Percentiles rank a stretch among this genome's conserved stretches.
Evolutionary conservation across 1,140 invertebrate genomes (phyloP).

Genomic region (Paracyclopina nana): DNA sequence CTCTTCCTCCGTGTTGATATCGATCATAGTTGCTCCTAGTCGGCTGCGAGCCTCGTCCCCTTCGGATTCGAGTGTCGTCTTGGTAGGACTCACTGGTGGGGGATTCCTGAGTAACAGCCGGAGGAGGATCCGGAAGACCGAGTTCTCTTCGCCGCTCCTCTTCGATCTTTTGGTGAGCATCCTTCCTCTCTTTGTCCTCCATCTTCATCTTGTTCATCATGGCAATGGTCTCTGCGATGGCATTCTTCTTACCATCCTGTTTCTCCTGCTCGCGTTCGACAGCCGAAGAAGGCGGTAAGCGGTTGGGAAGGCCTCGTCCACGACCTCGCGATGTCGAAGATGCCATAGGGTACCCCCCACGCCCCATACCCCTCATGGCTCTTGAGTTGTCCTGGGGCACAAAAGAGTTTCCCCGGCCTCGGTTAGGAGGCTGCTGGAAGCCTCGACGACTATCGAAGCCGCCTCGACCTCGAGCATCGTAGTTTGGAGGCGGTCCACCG

Average conservation of each 20-base stretch:
- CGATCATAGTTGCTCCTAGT: no score
- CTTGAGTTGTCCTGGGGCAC: no score
- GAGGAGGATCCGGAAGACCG: background rate
- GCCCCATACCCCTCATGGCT: background rate
- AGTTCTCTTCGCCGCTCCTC: background rate
- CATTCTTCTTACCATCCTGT: background rate
- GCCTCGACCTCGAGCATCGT: background rate
- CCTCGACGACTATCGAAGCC: background rate
- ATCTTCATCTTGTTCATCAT: slow-evolving; percentile 13
- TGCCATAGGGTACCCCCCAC: background rate
- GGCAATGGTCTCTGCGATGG: slow-evolving; percentile 11
- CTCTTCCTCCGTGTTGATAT: no score
- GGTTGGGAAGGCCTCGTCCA: background rate
- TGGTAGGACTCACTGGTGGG: background rate
- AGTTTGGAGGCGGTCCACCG: background rate
- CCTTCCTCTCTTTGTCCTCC: slow-evolving; percentile 6
- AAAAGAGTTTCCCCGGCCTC: no score
- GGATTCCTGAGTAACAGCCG: background rate
- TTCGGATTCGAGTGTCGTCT: background rate
- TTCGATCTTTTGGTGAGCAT: background rate
- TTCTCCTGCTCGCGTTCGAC: slow-evolving; percentile 5
- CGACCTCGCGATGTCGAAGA: background rate
- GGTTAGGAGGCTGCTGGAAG: background rate
- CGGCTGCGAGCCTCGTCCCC: background rate
- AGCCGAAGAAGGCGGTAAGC: no score